Evolutionary conservation across 92 coral and sea anemone species (phyloP).

Genomic region (Phenganax subtilis): DNA sequence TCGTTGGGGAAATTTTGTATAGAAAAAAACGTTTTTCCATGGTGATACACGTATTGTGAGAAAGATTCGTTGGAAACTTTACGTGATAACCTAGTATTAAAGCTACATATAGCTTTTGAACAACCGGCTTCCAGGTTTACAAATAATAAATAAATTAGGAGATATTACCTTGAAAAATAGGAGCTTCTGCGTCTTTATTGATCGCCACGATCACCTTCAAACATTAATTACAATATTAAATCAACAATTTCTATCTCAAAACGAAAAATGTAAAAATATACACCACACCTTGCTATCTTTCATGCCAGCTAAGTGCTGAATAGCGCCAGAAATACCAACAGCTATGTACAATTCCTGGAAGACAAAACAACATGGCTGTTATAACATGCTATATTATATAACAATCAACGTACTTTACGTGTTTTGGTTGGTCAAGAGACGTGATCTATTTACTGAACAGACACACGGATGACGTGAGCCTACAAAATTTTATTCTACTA

Average conservation of each 20-base stretch:
- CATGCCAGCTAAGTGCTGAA: slow-evolving; percentile 98
- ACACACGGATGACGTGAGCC: no score
- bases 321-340: slow-evolving; percentile 98
- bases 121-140: not conserved
- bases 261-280: not conserved
- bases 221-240: not conserved
- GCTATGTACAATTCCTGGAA: slow-evolving; percentile 91
- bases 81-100: no score
- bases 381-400: not conserved
- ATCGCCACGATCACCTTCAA: slow-evolving; percentile 83
- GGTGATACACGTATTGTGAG: no score
- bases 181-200: slow-evolving; percentile 95
- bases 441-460: no score
- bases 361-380: not conserved
- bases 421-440: no score
- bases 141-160: not conserved
- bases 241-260: no score
- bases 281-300: slow-evolving; percentile 87
- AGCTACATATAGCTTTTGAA: no score
- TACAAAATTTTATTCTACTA: no score
- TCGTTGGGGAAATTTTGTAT: not conserved
- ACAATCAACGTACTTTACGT: not conserved
- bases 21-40: not conserved
- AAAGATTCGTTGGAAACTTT: no score
- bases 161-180: slow-evolving; percentile 90